phyloP scores from a whole-genome alignment of 2,888 invertebrate species.

The Clostera curtula region DNA sequence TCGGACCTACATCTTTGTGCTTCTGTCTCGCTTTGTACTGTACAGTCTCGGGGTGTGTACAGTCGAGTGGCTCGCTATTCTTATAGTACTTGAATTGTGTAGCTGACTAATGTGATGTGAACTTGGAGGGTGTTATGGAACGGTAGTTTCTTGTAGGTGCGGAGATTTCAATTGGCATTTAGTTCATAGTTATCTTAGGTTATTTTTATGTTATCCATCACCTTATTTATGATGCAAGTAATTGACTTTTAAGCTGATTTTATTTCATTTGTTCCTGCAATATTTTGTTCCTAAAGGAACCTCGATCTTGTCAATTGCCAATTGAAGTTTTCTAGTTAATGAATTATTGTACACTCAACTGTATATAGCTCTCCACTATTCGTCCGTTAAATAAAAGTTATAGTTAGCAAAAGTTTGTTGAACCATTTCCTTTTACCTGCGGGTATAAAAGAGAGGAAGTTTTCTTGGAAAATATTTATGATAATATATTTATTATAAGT shows the following conservation, averaged over 20 bases:
- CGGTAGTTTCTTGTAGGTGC: constrained; percentile 10
- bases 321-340: constrained; percentile 29
- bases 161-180: constrained; percentile 25
- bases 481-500: constrained; percentile 24
- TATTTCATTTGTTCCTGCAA: too few relatives aligned
- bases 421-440: constrained; percentile 31
- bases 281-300: constrained; percentile 1
- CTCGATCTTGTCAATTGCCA: constrained; percentile 15
- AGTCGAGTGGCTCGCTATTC: constrained; percentile 52
- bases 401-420: constrained; percentile 39
- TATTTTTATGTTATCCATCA: constrained; percentile 7
- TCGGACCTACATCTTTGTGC: constrained; percentile 29
- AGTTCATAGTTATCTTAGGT: constrained; percentile 18
- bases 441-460: constrained; percentile 27
- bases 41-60: constrained; percentile 52
- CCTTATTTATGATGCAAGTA: neutral
- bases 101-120: constrained; percentile 42
- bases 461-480: constrained; percentile 13
- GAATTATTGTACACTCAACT: constrained; percentile 31
- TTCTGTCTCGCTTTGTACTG: constrained; percentile 48
- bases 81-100: constrained; percentile 53
- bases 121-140: neutral
- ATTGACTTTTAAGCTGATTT: neutral
- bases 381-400: constrained; percentile 54
- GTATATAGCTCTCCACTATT: constrained; percentile 45